phyloP scores from a whole-genome alignment of 2,888 invertebrate species.

The Plebejus anna region DNA sequence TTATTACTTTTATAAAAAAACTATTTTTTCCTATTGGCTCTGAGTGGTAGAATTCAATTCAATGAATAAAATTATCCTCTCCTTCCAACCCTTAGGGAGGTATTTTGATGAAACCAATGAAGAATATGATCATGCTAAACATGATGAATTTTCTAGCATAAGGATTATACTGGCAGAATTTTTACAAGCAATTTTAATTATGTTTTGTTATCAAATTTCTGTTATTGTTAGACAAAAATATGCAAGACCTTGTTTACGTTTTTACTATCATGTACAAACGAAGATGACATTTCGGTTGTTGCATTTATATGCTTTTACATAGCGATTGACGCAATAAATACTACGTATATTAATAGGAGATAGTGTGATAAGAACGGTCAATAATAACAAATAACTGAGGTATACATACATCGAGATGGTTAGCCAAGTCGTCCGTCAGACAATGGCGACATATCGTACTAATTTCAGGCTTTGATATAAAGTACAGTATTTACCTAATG shows the following conservation, averaged over 20 bases:
- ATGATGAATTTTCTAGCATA: neutral
- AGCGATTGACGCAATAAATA: slow-evolving; percentile 11
- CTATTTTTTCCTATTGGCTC: too few species aligned
- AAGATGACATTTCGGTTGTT: neutral
- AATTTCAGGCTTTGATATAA: slow-evolving; percentile 50
- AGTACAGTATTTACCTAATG: slow-evolving; percentile 68
- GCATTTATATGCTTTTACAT: neutral
- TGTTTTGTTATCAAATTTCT: slow-evolving; percentile 16
- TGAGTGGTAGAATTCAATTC: neutral
- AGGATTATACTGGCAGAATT: neutral
- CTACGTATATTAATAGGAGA: slow-evolving; percentile 11
- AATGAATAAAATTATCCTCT: neutral
- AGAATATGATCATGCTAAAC: neutral
- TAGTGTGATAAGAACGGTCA: slow-evolving; percentile 42
- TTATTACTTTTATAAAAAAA: too few species aligned
- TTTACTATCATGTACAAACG: neutral
- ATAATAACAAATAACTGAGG: slow-evolving; percentile 48
- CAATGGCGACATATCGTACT: slow-evolving; percentile 73
- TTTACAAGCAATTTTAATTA: neutral
- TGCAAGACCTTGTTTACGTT: slow-evolving; percentile 18
- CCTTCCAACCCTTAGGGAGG: neutral
- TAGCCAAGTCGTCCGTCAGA: slow-evolving; percentile 60
- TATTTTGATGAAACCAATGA: neutral
- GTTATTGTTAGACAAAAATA: slow-evolving; percentile 15
- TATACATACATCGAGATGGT: slow-evolving; percentile 47